A percentile compares a stretch with the other conserved stretches of the same genome.
Evolutionary conservation across 2,888 invertebrate genomes (phyloP).

Genomic region (Thereva unica): DNA sequence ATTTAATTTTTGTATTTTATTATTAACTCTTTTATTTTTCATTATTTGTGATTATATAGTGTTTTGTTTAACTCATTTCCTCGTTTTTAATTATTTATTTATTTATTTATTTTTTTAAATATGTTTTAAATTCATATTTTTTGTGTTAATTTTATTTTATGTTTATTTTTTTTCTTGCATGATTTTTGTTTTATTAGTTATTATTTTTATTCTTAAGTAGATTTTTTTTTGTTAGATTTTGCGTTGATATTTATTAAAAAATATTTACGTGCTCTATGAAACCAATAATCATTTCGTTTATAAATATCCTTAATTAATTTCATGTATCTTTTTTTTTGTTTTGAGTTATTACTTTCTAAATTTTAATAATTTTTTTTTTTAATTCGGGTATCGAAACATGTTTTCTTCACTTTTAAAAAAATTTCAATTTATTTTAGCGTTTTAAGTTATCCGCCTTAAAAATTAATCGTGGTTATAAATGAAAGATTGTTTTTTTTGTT

Average conservation of each 20-base stretch:
- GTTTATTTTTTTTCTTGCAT: constrained; percentile 26
- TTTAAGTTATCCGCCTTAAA: too few relatives aligned
- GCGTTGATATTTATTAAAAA: constrained; percentile 49
- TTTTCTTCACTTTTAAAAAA: too few relatives aligned
- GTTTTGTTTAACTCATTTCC: constrained; percentile 17
- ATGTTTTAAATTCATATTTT: constrained; percentile 10
- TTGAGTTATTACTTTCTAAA: constrained; percentile 35
- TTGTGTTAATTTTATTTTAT: constrained; percentile 21
- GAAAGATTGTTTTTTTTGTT: too few relatives aligned
- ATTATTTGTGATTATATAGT: constrained; percentile 23
- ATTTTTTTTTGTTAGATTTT: constrained; percentile 36
- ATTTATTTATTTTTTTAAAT: constrained; percentile 26
- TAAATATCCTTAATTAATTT: constrained; percentile 39
- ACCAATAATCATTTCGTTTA: constrained; percentile 56
- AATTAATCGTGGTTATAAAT: too few relatives aligned
- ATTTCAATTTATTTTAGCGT: too few relatives aligned
- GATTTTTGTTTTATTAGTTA: constrained; percentile 40
- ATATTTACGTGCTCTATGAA: constrained; percentile 59
- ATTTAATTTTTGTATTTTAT: constrained; percentile 3
- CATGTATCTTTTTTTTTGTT: constrained; percentile 38
- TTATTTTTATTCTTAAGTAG: constrained; percentile 40
- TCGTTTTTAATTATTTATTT: constrained; percentile 22
- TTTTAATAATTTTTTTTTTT: constrained; percentile 11
- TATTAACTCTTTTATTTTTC: constrained; percentile 18
- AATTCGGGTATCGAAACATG: too few relatives aligned